Base-by-base conservation (phyloP, 2,888 invertebrate species). In the Deilephila porcellus region DNA sequence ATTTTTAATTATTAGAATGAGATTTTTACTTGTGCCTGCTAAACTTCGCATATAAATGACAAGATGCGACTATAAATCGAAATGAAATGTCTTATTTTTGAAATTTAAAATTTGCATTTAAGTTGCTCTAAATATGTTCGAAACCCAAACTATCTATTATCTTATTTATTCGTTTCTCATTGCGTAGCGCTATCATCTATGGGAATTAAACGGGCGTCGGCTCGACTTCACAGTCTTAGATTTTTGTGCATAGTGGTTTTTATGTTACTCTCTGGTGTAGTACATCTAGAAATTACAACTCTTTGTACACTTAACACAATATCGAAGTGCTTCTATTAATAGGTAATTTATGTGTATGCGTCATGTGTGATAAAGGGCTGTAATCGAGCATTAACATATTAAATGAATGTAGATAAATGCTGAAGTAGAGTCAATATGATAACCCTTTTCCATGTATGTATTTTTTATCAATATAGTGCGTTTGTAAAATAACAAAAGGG, bases 291-390 rank as follows among this genome's bases (percentile, higher is more conserved):
- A 25, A 67, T 67, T 52, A 52, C 17, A 20, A 14, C 25, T 25
- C 45, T 45, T 52, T 67, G 25, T 67, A 52, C 25, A 64, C 45
- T 67, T 52, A 52, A 52, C 6, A 29, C 20, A 25, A 25, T 25
- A 52, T 52, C 11, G 25, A 52, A 52, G 52, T 11, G 25, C 17
- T 52, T 52, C 45, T 67, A 52, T 25, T 52, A 52, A 52, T 63
- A n/a, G n/a, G n/a, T n/a, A 63, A 34, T 7, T 5, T 32, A 67
- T 67, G 20, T 25, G 14, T n/a, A 8, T 67, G 45, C 52, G 52
- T 67, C 67, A 67, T 14, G 25, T 5, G 17, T 45, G 67, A 63
- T 63, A 63, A 63, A n/a, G 63, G 34, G 37, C 63, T n/a, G 7
- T 63, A 62, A 62, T 32, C 14, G 29, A 29, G 62, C n/a, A 45